A percentile compares a stretch with the other conserved stretches of the same genome.
phyloP scores from a whole-genome alignment of 2,888 invertebrate species.

The Cantharis lateralis region DNA sequence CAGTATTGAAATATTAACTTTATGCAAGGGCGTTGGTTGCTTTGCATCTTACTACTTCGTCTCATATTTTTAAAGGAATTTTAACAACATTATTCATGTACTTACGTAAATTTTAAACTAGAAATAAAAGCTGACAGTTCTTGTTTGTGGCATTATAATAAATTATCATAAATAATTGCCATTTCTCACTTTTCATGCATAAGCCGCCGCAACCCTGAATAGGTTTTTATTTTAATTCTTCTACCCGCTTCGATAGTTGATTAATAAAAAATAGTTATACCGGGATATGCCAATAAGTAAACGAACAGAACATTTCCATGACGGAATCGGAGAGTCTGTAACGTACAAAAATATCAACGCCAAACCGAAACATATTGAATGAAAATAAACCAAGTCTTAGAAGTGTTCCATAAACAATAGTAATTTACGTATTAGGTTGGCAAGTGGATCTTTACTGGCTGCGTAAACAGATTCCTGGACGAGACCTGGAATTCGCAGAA shows the following conservation, averaged over 20 bases:
- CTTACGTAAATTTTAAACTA: neutral
- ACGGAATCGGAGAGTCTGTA: too few species aligned
- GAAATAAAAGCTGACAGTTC: neutral
- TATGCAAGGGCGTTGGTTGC: constrained; percentile 38
- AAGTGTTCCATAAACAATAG: too few species aligned
- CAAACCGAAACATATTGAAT: too few species aligned
- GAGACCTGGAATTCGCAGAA: too few species aligned
- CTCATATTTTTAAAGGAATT: constrained; percentile 19
- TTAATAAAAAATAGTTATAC: neutral
- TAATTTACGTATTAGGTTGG: too few species aligned
- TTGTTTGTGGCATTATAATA: neutral
- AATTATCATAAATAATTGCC: neutral
- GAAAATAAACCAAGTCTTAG: too few species aligned
- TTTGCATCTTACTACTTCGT: constrained; percentile 18
- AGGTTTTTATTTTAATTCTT: neutral
- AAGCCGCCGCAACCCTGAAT: neutral
- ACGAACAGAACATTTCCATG: neutral
- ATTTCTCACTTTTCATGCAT: neutral
- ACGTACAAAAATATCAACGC: too few species aligned
- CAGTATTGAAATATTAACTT: constrained; percentile 41
- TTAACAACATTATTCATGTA: constrained; percentile 1
- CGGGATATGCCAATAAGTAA: neutral
- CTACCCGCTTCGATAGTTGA: neutral
- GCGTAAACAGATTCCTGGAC: too few species aligned
- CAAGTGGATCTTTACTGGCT: too few species aligned